Evolutionary conservation across 1,140 invertebrate genomes (phyloP), one percentile per base, ranked within the genome.

Genomic region (Lordiphosa collinella): DNA sequence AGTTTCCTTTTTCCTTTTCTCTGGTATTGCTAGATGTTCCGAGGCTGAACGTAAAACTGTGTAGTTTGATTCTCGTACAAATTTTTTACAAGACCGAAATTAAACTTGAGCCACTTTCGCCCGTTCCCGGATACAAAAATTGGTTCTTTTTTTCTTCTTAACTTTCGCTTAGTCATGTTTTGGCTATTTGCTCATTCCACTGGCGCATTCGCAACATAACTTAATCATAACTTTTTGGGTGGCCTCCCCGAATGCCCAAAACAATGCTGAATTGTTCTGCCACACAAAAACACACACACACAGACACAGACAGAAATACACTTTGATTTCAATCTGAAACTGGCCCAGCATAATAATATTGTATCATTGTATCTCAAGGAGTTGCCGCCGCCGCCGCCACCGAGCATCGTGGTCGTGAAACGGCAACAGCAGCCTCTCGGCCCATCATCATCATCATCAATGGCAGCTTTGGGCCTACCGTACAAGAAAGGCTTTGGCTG

Each of bases 221-320:
- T 86, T 84, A 86, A 86, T 86, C 84, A 86, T 86, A 86, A 86
- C 84, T 66, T 82, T 84, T 82, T 86, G 82, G 82, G 84, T 86
- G 82, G 84, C 72, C 84, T 44, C n/a, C 78, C 32, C 13, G 14
- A 65, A 50, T 60, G 66, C 55, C 78, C 78, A 76, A 82, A 82
- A 80, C 76, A 82, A 82, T 82, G 76, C 67, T 84, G 76, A 71
- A 84, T 82, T 82, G 78, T 84, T 82, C 51, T 71, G 46, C 41
- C 43, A 13, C 13, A 71, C 46, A 60, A 47, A 68, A 50, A 58
- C 13, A 48, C 12, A 36, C 37, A 50, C n/a, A 54, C 38, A 65
- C 18, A 57, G 51, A 49, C 16, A 55, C 44, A 50, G 29, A 43
- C 57, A 40, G 36, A 57, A 16, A 51, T 44, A 52, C 52, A 70